phyloP scores from a whole-genome alignment of 1,140 invertebrate species.

The Lasioglossum albipes region DNA sequence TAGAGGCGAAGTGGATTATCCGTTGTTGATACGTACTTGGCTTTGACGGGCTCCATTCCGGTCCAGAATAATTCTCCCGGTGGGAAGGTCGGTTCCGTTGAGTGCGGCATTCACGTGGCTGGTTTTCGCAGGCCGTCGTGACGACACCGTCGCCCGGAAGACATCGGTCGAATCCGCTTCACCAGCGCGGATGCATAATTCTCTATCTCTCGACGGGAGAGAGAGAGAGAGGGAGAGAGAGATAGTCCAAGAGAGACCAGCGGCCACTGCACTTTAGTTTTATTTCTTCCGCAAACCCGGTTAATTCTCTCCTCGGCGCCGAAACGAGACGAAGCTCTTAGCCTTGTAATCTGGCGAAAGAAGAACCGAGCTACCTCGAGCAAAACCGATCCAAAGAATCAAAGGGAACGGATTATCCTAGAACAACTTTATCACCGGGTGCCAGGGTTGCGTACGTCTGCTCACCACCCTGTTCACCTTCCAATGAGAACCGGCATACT shows the following conservation, averaged over 20 bases:
- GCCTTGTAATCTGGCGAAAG: not conserved
- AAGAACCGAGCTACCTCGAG: not conserved
- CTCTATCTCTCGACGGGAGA: not conserved
- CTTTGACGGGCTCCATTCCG: slow-evolving; percentile 47
- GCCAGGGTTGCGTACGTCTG: no score
- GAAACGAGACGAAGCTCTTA: not conserved
- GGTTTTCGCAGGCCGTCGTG: slow-evolving; percentile 29
- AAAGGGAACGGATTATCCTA: no score
- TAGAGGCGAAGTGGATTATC: not conserved
- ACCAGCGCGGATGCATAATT: slow-evolving; percentile 35
- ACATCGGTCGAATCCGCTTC: slow-evolving; percentile 32
- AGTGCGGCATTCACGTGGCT: slow-evolving; percentile 44
- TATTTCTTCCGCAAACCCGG: not conserved
- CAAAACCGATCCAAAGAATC: not conserved
- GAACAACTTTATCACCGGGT: no score
- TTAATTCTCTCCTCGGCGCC: not conserved
- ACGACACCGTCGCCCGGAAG: slow-evolving; percentile 25
- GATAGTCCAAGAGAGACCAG: no score
- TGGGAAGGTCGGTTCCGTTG: slow-evolving; percentile 22
- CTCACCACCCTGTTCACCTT: no score
- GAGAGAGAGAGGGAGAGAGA: no score
- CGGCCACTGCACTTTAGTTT: slow-evolving; percentile 1
- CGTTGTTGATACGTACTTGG: slow-evolving; percentile 48
- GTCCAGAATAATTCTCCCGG: slow-evolving; percentile 45
- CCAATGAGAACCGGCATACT: no score